Evolutionary conservation across 2,888 invertebrate species (phyloP), one percentile per base, ranked within the genome.

Genomic region (Odontomyia ornata): DNA sequence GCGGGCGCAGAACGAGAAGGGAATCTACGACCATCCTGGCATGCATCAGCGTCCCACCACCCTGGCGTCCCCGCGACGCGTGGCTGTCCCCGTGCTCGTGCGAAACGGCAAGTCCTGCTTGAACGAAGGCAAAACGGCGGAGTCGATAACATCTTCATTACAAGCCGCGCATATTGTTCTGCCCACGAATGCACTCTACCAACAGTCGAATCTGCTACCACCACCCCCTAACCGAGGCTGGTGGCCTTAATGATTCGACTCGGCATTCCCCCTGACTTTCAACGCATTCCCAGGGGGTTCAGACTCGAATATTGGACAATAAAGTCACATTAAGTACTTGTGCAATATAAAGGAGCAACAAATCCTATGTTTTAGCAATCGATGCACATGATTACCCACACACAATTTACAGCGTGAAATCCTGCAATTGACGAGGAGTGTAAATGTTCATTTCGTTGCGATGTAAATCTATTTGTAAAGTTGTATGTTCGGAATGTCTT

Each of bases 1-100:
- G 88, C 90, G 99, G n/a, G 96, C 98, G 0, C 94, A 96, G 77
- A 96, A 96, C 84, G 99, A 99, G 87, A 95, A 97, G 86, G 94
- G 94, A 21, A 87, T 91, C 80, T 91, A 93, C 81, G 91, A 93
- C 79, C 87, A 90, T 79, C 81, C 82, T 67, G 82, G 83, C 0
- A 46, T 76, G 7, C 83, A 83, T 0, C 80, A 84, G 75, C 81
- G 85, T 64, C 83, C 85, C 15, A 90, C 89, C 75, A 90, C 90
- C 0, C 84, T 93, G 82, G 93, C 94, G 60, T 96, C 97, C 0
- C 97, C 98, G 0, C 88, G 97, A 30, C 90, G 97, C 23, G 97
- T 98, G 0, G 97, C 98, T 0, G 97, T 98, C 0, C 98, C 98
- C 0, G 97, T 98, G 0, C 87, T 98, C 73, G 97, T 98, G 3